Evolutionary conservation across 2,888 invertebrate genomes (phyloP), one percentile per base, ranked within the genome.

Genomic region (Drosophila neoperkinsi): DNA sequence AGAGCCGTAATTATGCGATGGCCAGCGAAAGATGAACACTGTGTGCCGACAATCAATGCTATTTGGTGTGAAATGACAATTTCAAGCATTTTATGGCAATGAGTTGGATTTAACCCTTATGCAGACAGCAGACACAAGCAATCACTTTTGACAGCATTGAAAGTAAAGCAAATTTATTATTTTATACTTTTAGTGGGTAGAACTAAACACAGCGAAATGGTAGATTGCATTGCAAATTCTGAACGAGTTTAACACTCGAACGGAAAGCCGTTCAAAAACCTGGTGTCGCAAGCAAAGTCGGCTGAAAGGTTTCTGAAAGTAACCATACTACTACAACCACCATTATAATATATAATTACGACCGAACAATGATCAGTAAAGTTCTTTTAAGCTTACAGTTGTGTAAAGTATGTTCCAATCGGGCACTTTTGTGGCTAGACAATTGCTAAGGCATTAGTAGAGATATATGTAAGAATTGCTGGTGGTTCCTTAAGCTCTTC

Each of bases 61-160:
- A 58, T 56, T 67, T 65, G 70, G 78, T 81, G 82, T 81, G 63
- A 81, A 82, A 61, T 38, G 43, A 10, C 30, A n/a, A 61, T 52
- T 51, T 25, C 10, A 30, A 60, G 52, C n/a, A 33, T 30, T 58
- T 58, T 21, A 30, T 18, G 13, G 16, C 50, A 43, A 3, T 21
- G 16, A 9, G 18, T 50, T 66, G 38, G 10, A 28, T 13, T 64
- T 41, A 65, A 57, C 55, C 49, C 16, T 49, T 50, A 41, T 21
- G 25, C 16, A 18, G 50, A 16, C 49, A n/a, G 25, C 16, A 18
- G 50, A 16, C 49, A 41, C 43, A 21, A 5, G 2, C 43, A 25
- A 34, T 38, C 18, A n/a, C 38, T 38, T 31, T 31, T 16, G 30
- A 41, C 57, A 31, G n/a, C 43, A 43, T 3, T 41, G 16, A 21